These are phyloP conservation scores for Chymomyza costata DNA, from an alignment of 1,140 invertebrate genomes.

Conservation along the genomic window DNA sequence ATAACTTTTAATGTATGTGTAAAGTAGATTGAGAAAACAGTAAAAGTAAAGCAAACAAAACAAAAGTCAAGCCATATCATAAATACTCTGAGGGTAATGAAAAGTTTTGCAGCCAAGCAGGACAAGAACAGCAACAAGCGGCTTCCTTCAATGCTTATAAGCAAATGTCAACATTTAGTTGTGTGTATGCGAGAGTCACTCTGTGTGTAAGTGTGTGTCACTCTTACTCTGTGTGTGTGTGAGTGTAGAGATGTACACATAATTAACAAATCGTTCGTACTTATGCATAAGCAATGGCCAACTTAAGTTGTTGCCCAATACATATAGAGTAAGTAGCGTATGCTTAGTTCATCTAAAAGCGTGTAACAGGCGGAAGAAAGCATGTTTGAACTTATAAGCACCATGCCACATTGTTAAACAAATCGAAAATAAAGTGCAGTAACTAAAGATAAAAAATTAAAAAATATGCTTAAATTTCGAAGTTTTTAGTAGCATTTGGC, in stretches of 20 bases:
- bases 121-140: constrained; percentile 58
- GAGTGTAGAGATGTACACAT: constrained; percentile 57
- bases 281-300: no score
- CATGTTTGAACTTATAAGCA: no score
- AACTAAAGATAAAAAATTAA: no score
- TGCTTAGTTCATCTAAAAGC: no score
- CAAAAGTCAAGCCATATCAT: constrained; percentile 63
- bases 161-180: constrained; percentile 45
- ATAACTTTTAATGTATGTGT: constrained; percentile 15
- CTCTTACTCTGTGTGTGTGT: constrained; percentile 26
- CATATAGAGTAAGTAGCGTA: no score
- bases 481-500: no score
- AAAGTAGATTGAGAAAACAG: constrained; percentile 58
- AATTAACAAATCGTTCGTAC: constrained; percentile 56
- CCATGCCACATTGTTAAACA: no score
- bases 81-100: constrained; percentile 54
- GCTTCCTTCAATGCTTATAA: constrained; percentile 27
- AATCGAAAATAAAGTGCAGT: no score
- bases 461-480: no score
- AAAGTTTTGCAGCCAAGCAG: constrained; percentile 38
- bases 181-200: not conserved
- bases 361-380: no score
- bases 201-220: no score
- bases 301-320: no score
- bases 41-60: constrained; percentile 68